These are phyloP conservation scores for Aphidius colemani DNA, from an alignment of 2,888 invertebrate genomes.

Conservation along the genomic window DNA sequence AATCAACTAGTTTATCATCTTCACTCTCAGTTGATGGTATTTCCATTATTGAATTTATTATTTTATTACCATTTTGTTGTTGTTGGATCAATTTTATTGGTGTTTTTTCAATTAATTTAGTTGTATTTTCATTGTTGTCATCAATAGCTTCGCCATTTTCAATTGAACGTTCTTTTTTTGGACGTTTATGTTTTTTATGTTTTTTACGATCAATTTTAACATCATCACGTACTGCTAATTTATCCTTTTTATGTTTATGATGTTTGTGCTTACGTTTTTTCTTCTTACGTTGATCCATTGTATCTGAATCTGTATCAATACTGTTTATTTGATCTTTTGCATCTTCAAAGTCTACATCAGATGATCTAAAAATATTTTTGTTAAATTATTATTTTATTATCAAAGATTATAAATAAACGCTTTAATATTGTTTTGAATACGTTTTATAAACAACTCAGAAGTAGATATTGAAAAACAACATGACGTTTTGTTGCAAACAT, in stretches of 20 bases:
- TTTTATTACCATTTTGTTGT: slow-evolving; percentile 47
- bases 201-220: slow-evolving; percentile 49
- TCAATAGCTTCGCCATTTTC: slow-evolving; percentile 45
- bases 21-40: slow-evolving; percentile 56
- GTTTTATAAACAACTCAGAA: background rate
- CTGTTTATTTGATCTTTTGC: slow-evolving; percentile 46
- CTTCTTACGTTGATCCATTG: slow-evolving; percentile 51
- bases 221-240: slow-evolving; percentile 42
- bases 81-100: background rate
- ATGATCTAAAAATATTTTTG: slow-evolving; percentile 29
- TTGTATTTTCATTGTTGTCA: slow-evolving; percentile 8
- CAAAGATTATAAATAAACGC: slow-evolving; percentile 5
- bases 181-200: slow-evolving; percentile 56
- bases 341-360: slow-evolving; percentile 52
- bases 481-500: too few relatives aligned
- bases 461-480: too few relatives aligned
- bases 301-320: slow-evolving; percentile 47
- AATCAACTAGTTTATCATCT: slow-evolving; percentile 56
- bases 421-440: background rate
- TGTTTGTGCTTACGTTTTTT: slow-evolving; percentile 58
- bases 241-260: slow-evolving; percentile 57
- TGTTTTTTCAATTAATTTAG: slow-evolving; percentile 41
- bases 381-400: too few relatives aligned
- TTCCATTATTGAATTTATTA: slow-evolving; percentile 47
- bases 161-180: slow-evolving; percentile 47